Base-by-base conservation (phyloP, 2,888 invertebrate genomes). In the Acleris literana region DNA sequence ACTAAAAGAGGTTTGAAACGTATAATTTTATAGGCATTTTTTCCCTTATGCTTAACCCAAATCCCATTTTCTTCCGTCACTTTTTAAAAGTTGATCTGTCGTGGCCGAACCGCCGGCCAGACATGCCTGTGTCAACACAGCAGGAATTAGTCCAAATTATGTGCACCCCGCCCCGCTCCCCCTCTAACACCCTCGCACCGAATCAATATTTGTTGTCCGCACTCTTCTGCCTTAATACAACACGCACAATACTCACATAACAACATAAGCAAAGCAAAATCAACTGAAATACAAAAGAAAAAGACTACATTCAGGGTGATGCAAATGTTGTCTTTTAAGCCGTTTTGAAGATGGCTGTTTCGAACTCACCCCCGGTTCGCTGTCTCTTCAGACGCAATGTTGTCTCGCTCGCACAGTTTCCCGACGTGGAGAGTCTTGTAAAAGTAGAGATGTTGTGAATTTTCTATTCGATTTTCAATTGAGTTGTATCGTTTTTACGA, bases 151-250 rank as follows among this genome's bases (percentile, higher is more conserved):
- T 91, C 86, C 92, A 92, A 92, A 92, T 92, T 92, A 92, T 90
- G 86, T 86, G 84, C 88, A 78, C 87, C 83, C 83, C 79, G 76
- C 80, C 72, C 76, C 68, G 73, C 75, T 53, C 61, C 65, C 18
- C 66, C 66, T 29, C 52, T 57, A 56, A 74, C 82, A 83, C 86
- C 86, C 83, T 82, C 60, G 78, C 80, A 77, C 83, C 91, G 90
- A 93, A 93, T 93, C 93, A 93, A 93, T 93, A 93, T 93, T 93
- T 93, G 93, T 92, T 88, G 92, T 93, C 90, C 90, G 92, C 83
- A 90, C 92, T 92, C 92, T 92, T 92, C 92, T 92, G 87, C 87
- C 90, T 88, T 91, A 87, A 87, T 91, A 91, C 84, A 86, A 88
- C 90, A 92, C 92, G 92, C 92, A 92, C 87, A 87, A 86, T 86